phyloP scores from a whole-genome alignment of 2,797 vertebrate species.

The Mus spretus region DNA sequence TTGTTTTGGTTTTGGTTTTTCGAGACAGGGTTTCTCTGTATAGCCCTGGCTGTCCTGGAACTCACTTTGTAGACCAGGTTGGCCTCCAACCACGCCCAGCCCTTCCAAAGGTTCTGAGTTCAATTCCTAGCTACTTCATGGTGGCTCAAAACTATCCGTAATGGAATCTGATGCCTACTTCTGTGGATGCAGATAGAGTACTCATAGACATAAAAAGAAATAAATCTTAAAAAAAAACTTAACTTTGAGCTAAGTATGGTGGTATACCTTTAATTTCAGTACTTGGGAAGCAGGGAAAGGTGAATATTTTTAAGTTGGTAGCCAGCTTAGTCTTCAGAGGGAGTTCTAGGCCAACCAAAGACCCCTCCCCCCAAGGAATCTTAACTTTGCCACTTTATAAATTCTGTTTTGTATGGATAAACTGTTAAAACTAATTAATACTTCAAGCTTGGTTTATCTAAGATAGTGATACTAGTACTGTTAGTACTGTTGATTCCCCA shows the following conservation, averaged over 20 bases:
- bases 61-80: no score
- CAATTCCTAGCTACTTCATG: not conserved
- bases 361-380: not conserved
- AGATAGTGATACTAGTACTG: no score
- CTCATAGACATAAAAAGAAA: not conserved
- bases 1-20: no score
- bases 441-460: conserved; percentile 25
- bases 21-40: no score
- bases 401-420: not conserved
- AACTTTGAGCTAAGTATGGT: not conserved
- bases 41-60: no score
- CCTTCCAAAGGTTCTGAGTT: not conserved
- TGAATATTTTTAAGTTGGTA: not conserved
- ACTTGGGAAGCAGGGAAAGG: no score
- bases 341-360: not conserved
- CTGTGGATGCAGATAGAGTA: not conserved
- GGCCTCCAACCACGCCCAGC: no score
- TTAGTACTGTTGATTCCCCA: conserved; percentile 19
- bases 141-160: not conserved
- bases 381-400: conserved; percentile 33
- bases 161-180: not conserved
- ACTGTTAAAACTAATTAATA: conserved; percentile 21
- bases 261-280: not conserved
- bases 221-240: not conserved
- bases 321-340: not conserved